phyloP scores from a whole-genome alignment of 53 echinoderm and acorn worm genomes.

The Holothuria scabra region DNA sequence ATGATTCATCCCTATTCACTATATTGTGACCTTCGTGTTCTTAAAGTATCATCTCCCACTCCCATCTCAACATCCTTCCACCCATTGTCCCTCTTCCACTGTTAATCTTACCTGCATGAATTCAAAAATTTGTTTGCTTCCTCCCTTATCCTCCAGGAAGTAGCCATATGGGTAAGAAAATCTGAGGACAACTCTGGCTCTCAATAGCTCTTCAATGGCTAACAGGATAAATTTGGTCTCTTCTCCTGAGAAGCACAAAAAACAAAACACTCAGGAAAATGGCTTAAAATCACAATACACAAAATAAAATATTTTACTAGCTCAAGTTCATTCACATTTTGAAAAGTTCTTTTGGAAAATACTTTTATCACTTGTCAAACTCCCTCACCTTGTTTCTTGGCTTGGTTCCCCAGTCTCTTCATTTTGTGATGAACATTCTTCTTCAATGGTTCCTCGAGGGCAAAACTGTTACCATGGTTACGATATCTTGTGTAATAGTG shows the following conservation, averaged over 20 bases:
- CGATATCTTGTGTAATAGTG: slow-evolving; percentile 95
- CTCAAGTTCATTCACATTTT: too few species aligned
- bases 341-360: too few species aligned
- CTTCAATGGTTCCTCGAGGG: slow-evolving; percentile 85
- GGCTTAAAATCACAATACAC: too few species aligned
- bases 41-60: background rate
- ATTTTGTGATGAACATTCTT: slow-evolving; percentile 80
- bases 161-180: slow-evolving; percentile 97
- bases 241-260: slow-evolving; percentile 12
- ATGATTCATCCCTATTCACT: too few species aligned
- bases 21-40: too few species aligned
- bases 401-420: slow-evolving; percentile 82
- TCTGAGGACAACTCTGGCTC: slow-evolving; percentile 81
- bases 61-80: background rate
- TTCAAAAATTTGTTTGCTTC: slow-evolving; percentile 99
- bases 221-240: slow-evolving; percentile 86
- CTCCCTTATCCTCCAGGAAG: slow-evolving; percentile 85
- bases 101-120: slow-evolving; percentile 92
- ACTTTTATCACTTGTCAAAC: too few species aligned
- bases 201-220: slow-evolving; percentile 87
- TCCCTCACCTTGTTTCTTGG: slow-evolving; percentile 57
- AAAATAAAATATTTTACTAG: too few species aligned
- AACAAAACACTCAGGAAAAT: too few species aligned
- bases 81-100: too few species aligned
- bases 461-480: slow-evolving; percentile 92